phyloP scores from a whole-genome alignment of 2,888 invertebrate species.

The Epirrhoe tristata region DNA sequence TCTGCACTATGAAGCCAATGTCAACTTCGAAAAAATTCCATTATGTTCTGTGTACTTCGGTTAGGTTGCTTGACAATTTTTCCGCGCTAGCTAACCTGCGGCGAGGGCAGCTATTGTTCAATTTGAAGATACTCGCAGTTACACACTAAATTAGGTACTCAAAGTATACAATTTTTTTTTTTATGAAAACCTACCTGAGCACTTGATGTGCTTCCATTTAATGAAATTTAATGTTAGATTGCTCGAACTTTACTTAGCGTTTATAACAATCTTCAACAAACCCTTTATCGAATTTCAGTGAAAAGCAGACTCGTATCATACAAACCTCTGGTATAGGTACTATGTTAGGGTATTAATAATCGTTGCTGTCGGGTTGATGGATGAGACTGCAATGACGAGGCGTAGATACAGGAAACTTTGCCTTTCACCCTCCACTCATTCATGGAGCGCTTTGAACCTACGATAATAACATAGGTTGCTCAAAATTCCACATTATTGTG shows the following conservation, averaged over 20 bases:
- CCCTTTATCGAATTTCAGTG: conserved; percentile 55
- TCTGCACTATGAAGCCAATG: conserved; percentile 52
- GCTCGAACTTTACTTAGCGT: neutral
- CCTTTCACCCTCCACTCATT: conserved; percentile 48
- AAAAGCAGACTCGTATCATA: conserved; percentile 60
- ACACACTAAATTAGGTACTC: too few species aligned
- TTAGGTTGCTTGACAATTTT: conserved; percentile 12
- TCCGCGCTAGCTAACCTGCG: neutral
- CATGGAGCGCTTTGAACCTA: conserved; percentile 27
- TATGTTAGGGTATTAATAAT: conserved; percentile 68
- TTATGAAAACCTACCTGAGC: too few species aligned
- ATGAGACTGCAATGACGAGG: conserved; percentile 71
- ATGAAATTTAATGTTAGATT: neutral
- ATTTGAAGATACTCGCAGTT: neutral
- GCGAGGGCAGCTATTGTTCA: neutral
- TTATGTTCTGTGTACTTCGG: conserved; percentile 32
- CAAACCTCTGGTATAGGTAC: conserved; percentile 47
- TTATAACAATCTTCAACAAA: conserved; percentile 30
- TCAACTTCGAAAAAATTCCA: conserved; percentile 49
- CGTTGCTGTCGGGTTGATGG: conserved; percentile 76
- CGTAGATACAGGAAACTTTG: conserved; percentile 59
- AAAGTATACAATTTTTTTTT: too few species aligned
- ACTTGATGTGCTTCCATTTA: neutral
- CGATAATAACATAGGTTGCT: conserved; percentile 32
- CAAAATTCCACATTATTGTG: conserved; percentile 10